phyloP scores from a whole-genome alignment of 2,797 vertebrate genomes.

The Syngnathus acus region DNA sequence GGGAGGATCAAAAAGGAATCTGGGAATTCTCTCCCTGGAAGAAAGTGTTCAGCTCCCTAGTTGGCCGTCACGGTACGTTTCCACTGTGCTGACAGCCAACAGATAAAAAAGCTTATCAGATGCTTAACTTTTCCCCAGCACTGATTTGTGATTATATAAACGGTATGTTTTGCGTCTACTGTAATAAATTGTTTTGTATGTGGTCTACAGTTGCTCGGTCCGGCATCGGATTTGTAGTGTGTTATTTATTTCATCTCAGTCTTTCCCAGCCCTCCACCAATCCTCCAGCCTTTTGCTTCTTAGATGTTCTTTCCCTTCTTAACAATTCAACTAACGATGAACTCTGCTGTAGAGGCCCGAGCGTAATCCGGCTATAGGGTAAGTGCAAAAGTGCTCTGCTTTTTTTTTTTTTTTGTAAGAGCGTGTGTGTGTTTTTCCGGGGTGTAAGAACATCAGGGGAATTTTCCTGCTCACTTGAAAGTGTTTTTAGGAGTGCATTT shows the following conservation, averaged over 20 bases:
- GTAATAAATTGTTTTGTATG: neutral
- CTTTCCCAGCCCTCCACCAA: neutral
- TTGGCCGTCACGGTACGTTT: slow-evolving; percentile 11
- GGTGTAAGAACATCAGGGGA: neutral
- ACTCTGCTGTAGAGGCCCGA: neutral
- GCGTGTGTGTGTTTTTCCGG: neutral
- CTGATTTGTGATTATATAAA: neutral
- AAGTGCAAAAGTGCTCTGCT: neutral
- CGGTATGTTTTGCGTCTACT: neutral
- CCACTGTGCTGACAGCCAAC: slow-evolving; percentile 9
- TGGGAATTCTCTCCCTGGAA: slow-evolving; percentile 19
- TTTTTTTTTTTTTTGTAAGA: neutral
- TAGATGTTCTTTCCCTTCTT: neutral
- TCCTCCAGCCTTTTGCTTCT: neutral
- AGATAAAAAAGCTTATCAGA: neutral
- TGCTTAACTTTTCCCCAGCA: neutral
- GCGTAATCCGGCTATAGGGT: neutral
- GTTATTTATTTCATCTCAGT: neutral
- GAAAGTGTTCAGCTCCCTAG: neutral
- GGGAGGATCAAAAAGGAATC: slow-evolving; percentile 21
- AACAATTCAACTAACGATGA: slow-evolving; percentile 6
- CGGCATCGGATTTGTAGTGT: neutral
- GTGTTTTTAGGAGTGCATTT: neutral
- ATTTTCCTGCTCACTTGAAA: neutral
- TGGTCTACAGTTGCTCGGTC: neutral